Conservation (phyloP, 2,888 invertebrate species). For the Hanleya hanleyi region DNA sequence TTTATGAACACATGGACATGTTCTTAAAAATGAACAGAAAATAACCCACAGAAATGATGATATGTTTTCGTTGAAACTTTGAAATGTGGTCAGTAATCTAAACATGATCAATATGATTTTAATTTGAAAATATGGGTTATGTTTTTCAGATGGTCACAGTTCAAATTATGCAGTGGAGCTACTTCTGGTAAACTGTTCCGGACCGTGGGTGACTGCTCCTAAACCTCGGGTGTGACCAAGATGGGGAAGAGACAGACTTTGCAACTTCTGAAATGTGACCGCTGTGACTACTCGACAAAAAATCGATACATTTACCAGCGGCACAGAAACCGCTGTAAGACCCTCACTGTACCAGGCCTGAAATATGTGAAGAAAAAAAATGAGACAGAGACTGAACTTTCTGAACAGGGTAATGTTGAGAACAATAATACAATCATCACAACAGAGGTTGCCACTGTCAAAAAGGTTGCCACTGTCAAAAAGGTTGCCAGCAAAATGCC, state of each 20-base stretch:
- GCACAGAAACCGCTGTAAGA: conserved; percentile 45
- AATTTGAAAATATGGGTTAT: too few relatives aligned
- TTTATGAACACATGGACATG: too few relatives aligned
- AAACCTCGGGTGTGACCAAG: background rate
- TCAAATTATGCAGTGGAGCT: too few relatives aligned
- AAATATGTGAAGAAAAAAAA: conserved; percentile 15
- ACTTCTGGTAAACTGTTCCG: too few relatives aligned
- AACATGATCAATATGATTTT: too few relatives aligned
- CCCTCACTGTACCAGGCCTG: background rate
- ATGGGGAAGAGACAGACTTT: conserved; percentile 40
- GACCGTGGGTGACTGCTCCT: too few relatives aligned
- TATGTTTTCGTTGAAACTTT: too few relatives aligned
- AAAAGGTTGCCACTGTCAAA: background rate
- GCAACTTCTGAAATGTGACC: conserved; percentile 42
- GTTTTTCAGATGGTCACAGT: too few relatives aligned
- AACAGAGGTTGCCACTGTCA: background rate
- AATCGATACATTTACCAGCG: conserved; percentile 57
- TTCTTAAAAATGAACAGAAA: too few relatives aligned
- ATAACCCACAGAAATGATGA: too few relatives aligned
- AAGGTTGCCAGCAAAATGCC: background rate
- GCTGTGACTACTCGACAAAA: conserved; percentile 51
- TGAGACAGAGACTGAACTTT: conserved; percentile 23
- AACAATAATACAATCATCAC: background rate
- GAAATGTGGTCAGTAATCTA: too few relatives aligned
- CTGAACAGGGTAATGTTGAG: background rate